These are phyloP conservation scores for Rhopalosiphum maidis DNA, from an alignment of 1,140 invertebrate genomes.

Conservation along the genomic window DNA sequence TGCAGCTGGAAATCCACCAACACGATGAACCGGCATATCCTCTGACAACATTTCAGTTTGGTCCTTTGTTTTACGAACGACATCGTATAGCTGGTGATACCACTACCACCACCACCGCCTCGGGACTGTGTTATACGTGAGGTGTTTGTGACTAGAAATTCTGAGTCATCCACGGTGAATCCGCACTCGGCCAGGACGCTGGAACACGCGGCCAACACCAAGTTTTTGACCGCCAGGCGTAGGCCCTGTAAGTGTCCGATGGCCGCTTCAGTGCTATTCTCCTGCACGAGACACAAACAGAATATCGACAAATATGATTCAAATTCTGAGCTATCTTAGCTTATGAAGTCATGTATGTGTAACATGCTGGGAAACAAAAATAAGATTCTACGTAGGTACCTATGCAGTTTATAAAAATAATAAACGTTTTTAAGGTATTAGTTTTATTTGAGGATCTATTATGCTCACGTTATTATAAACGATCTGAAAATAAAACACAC, in stretches of 20 bases:
- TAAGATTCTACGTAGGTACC: not conserved
- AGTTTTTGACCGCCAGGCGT: not conserved
- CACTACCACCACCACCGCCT: not conserved
- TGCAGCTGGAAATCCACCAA: not conserved
- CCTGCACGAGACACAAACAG: not conserved
- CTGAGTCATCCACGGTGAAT: not conserved
- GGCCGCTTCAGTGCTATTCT: not conserved
- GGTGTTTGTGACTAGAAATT: not conserved
- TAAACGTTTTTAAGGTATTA: not conserved
- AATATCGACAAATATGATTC: not conserved
- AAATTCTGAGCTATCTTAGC: not conserved
- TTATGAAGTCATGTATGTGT: not conserved
- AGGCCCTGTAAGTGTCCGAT: not conserved
- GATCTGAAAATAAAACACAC: too few species aligned
- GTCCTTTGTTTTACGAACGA: conserved; percentile 19
- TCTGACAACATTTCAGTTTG: conserved; percentile 23
- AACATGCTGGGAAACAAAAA: not conserved
- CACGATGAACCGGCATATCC: conserved; percentile 28
- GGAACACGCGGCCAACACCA: not conserved
- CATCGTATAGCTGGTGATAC: not conserved
- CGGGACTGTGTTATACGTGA: not conserved
- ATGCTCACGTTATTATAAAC: not conserved
- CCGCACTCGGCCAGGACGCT: not conserved
- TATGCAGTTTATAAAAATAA: not conserved
- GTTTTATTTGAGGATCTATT: not conserved